Evolutionary conservation across 2,888 invertebrate species (phyloP).

Genomic region (Dryadula phaetusa): DNA sequence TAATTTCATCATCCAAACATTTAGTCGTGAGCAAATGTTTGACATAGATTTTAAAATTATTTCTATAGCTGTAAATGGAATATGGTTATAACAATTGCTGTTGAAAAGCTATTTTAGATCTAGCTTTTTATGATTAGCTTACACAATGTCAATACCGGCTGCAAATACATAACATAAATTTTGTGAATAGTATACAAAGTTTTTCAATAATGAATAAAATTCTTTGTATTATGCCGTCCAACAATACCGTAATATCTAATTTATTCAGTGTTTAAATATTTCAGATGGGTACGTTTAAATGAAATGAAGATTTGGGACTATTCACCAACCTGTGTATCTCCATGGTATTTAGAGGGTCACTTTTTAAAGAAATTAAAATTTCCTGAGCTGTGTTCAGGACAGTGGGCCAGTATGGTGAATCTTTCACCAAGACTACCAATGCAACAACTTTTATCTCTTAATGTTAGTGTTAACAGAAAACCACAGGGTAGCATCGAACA

Average conservation of each 20-base stretch:
- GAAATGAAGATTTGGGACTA: conserved; percentile 88
- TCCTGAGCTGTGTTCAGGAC: conserved; percentile 89
- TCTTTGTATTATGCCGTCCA: no score
- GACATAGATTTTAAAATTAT: conserved; percentile 1
- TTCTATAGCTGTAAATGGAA: not conserved
- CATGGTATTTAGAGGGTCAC: conserved; percentile 88
- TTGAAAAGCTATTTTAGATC: not conserved
- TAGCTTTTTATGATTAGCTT: no score
- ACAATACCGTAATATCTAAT: no score
- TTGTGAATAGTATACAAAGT: not conserved
- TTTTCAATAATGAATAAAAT: no score
- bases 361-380: conserved; percentile 88
- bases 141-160: not conserved
- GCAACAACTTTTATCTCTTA: conserved; percentile 76
- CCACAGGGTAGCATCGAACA: conserved; percentile 79
- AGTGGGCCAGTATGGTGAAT: conserved; percentile 91
- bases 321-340: conserved; percentile 88
- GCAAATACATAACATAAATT: not conserved
- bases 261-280: conserved; percentile 43
- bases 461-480: conserved; percentile 79
- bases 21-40: conserved; percentile 10
- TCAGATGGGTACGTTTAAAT: conserved; percentile 88
- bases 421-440: conserved; percentile 87
- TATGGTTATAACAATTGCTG: not conserved
- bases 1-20: not conserved